phyloP scores from a whole-genome alignment of 2,888 invertebrate genomes.

The Noctua pronuba region DNA sequence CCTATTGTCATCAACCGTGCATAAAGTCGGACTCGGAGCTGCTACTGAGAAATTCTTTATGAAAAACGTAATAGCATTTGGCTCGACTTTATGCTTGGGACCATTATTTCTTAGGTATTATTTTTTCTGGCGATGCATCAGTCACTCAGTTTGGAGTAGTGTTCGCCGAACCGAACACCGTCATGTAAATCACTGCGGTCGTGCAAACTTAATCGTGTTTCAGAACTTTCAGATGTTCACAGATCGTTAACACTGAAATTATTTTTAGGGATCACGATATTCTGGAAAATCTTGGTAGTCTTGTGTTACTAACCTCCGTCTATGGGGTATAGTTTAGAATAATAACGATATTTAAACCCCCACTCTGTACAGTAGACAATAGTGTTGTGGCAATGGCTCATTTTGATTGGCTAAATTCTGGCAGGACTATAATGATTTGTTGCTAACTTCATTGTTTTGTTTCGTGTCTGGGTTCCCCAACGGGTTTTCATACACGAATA shows the following conservation, averaged over 20 bases:
- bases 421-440: background rate
- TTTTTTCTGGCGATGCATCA: conserved; percentile 17
- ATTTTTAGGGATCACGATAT: background rate
- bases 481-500: background rate
- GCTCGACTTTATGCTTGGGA: background rate
- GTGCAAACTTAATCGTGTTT: background rate
- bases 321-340: background rate
- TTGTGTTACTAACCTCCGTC: background rate
- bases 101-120: too few species aligned
- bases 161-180: conserved; percentile 27
- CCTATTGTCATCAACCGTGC: background rate
- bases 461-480: background rate
- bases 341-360: background rate
- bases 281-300: too few species aligned
- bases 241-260: background rate
- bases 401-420: background rate
- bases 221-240: conserved; percentile 9
- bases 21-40: background rate
- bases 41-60: background rate
- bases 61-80: background rate
- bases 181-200: conserved; percentile 32
- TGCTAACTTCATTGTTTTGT: background rate
- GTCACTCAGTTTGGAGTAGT: conserved; percentile 10
- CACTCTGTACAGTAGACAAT: background rate
- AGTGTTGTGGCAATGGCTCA: background rate